These are phyloP conservation scores for Hemicrepidius hirtus DNA, from an alignment of 2,888 invertebrate genomes.

Conservation along the genomic window DNA sequence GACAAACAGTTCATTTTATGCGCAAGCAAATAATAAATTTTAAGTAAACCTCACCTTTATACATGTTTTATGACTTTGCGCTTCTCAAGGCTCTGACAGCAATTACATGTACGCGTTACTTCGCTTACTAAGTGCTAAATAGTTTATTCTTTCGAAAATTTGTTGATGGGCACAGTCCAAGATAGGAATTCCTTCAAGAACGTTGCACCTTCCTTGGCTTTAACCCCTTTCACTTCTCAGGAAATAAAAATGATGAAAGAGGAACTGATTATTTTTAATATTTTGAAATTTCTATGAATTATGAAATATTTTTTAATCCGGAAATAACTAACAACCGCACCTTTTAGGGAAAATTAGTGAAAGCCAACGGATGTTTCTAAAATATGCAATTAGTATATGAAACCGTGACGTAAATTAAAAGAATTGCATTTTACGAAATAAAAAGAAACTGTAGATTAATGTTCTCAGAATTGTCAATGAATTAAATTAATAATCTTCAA, in stretches of 20 bases:
- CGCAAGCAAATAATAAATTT: slow-evolving; percentile 38
- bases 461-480: not conserved
- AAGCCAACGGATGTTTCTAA: slow-evolving; percentile 2
- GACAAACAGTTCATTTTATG: slow-evolving; percentile 36
- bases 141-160: slow-evolving; percentile 25
- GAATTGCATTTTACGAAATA: not conserved
- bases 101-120: slow-evolving; percentile 23
- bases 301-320: no score
- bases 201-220: not conserved
- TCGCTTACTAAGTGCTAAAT: slow-evolving; percentile 16
- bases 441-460: not conserved
- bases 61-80: slow-evolving; percentile 38
- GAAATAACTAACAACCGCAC: no score
- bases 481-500: no score
- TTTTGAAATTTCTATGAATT: no score
- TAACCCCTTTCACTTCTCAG: no score
- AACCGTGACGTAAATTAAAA: slow-evolving; percentile 1
- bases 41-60: slow-evolving; percentile 37
- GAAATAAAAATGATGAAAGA: no score
- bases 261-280: no score
- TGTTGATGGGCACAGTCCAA: slow-evolving; percentile 2
- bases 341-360: not conserved
- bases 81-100: slow-evolving; percentile 24
- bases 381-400: not conserved
- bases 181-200: not conserved